phyloP scores from a whole-genome alignment of 2,113 vertebrate species.

The Mustela lutreola region DNA sequence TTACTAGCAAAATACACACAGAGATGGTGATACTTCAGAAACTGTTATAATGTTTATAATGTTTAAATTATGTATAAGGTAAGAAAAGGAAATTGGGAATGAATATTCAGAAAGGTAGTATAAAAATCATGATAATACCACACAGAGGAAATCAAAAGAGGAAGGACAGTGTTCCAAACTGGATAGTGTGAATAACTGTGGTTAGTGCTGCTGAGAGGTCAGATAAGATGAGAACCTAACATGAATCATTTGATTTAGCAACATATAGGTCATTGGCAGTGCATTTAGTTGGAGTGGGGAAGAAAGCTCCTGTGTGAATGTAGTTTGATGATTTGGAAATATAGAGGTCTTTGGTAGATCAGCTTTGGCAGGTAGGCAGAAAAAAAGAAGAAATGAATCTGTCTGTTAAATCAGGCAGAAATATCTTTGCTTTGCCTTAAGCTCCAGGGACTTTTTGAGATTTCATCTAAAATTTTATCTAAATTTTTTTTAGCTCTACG shows the following conservation, averaged over 20 bases:
- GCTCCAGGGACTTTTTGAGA: neutral
- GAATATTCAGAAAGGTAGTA: neutral
- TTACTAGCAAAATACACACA: neutral
- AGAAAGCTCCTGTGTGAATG: neutral
- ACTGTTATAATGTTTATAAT: neutral
- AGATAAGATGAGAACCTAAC: neutral
- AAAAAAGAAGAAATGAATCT: neutral
- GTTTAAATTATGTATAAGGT: neutral
- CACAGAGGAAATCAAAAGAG: neutral
- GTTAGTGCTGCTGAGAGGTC: neutral
- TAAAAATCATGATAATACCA: neutral
- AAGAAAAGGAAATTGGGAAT: neutral
- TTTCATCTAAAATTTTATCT: neutral
- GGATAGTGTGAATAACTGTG: no score
- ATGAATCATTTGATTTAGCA: neutral
- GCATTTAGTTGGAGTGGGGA: neutral
- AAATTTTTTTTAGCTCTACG: neutral
- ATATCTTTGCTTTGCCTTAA: neutral
- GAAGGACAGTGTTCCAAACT: rapidly evolving
- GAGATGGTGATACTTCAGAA: neutral
- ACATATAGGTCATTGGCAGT: neutral
- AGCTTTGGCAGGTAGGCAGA: neutral
- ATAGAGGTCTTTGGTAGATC: neutral
- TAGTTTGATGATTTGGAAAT: neutral
- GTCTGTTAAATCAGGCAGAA: neutral